Evolutionary conservation across 2,888 invertebrate species (phyloP).

Genomic region (Andrena camellia): DNA sequence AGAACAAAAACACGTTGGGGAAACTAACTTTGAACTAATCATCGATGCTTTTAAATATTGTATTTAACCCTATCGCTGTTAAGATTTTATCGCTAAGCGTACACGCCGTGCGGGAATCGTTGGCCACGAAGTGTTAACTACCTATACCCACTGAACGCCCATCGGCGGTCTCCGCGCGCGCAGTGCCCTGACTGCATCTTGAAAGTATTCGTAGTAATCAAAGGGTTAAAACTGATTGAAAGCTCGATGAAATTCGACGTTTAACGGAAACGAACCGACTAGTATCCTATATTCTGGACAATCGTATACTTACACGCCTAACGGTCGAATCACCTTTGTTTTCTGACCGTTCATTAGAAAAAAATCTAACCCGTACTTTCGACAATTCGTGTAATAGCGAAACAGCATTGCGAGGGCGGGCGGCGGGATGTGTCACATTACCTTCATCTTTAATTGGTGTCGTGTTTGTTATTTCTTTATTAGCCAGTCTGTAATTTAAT

Average conservation of each 20-base stretch:
- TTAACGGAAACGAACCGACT: neutral
- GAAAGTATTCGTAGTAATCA: too few relatives aligned
- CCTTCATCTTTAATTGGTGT: conserved; percentile 27
- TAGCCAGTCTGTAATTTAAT: neutral
- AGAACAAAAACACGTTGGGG: neutral
- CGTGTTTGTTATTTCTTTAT: conserved; percentile 1
- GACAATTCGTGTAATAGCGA: conserved; percentile 65
- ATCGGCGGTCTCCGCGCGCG: too few relatives aligned
- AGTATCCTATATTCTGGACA: conserved; percentile 18
- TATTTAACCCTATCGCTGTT: too few relatives aligned
- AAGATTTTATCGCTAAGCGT: too few relatives aligned
- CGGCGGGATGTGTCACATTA: conserved; percentile 36
- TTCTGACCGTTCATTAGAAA: neutral
- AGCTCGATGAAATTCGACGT: neutral
- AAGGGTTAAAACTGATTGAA: neutral
- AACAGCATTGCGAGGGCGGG: neutral
- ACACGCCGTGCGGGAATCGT: too few relatives aligned
- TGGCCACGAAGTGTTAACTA: too few relatives aligned
- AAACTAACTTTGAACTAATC: neutral
- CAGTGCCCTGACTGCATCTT: too few relatives aligned
- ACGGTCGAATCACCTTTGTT: neutral
- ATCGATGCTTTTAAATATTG: neutral
- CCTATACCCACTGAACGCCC: too few relatives aligned
- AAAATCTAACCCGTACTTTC: conserved; percentile 75
- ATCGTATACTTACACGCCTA: neutral